Percentiles rank a stretch among this genome's conserved stretches.
phyloP scores from a whole-genome alignment of 2,113 vertebrate genomes.

The Dunckerocampus dactyliophorus region DNA sequence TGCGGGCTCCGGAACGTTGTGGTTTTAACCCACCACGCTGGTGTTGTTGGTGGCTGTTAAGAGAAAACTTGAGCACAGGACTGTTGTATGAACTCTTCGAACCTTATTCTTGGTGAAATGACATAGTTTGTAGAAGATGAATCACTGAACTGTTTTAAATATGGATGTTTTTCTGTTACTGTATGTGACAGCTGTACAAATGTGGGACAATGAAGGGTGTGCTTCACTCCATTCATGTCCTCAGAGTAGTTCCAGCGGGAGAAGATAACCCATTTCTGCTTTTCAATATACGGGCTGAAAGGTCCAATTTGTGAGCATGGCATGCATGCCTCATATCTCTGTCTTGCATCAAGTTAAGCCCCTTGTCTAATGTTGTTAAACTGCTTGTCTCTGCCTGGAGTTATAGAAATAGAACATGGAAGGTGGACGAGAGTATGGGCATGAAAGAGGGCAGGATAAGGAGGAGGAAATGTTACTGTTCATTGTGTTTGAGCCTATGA shows the following conservation, averaged over 20 bases:
- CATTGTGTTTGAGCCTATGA: too few relatives aligned
- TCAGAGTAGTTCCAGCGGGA: conserved; percentile 18
- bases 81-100: neutral
- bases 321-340: too few relatives aligned
- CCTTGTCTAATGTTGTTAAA: conserved; percentile 70
- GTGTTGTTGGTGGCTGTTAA: conserved; percentile 35
- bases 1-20: conserved; percentile 34
- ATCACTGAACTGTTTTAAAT: too few relatives aligned
- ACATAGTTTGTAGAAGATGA: neutral
- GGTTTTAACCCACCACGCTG: conserved; percentile 27
- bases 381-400: conserved; percentile 48
- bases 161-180: neutral
- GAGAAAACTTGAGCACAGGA: conserved; percentile 20
- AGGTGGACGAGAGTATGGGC: conserved; percentile 22
- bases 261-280: conserved; percentile 13
- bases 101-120: neutral
- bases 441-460: conserved; percentile 3
- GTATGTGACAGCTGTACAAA: conserved; percentile 3
- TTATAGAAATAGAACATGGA: conserved; percentile 39
- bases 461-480: neutral
- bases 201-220: conserved; percentile 8
- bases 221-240: conserved; percentile 1
- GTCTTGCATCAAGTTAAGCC: conserved; percentile 32
- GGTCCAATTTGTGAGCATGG: too few relatives aligned
- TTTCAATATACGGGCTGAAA: conserved; percentile 10